These are phyloP conservation scores for Henricia sp. DNA, from an alignment of 53 echinoderm and acorn worm species.

Conservation along the genomic window DNA sequence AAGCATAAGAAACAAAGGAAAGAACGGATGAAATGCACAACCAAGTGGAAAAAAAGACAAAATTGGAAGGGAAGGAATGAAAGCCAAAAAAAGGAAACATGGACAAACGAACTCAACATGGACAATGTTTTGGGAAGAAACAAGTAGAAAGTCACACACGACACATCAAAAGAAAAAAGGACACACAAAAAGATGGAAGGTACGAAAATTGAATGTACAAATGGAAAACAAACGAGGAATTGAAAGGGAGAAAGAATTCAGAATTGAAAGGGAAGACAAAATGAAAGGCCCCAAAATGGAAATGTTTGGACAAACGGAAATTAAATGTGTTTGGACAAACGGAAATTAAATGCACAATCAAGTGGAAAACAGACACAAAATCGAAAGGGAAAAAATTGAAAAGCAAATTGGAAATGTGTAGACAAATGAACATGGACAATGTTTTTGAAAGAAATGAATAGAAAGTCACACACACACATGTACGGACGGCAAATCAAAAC, in stretches of 20 bases:
- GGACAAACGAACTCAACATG: too few relatives aligned
- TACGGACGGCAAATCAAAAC: not conserved
- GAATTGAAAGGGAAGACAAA: not conserved
- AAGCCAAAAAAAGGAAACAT: too few relatives aligned
- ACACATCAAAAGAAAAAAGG: conserved; percentile 10
- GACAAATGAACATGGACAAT: not conserved
- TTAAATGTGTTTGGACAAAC: not conserved
- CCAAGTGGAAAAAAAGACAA: not conserved
- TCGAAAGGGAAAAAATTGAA: not conserved
- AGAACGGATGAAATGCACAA: not conserved
- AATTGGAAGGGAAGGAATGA: not conserved
- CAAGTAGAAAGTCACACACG: conserved; percentile 1
- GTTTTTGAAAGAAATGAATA: too few relatives aligned
- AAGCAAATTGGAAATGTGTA: not conserved
- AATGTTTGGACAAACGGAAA: not conserved
- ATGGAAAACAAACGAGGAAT: not conserved
- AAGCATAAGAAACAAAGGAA: not conserved
- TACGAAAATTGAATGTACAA: not conserved
- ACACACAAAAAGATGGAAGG: not conserved
- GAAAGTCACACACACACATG: not conserved
- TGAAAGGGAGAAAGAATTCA: not conserved
- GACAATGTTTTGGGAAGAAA: too few relatives aligned
- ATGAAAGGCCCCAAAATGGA: too few relatives aligned
- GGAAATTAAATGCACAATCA: too few relatives aligned
- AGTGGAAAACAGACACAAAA: not conserved